Evolutionary conservation across 2,888 invertebrate genomes (phyloP).

Genomic region (Mythimna loreyi): DNA sequence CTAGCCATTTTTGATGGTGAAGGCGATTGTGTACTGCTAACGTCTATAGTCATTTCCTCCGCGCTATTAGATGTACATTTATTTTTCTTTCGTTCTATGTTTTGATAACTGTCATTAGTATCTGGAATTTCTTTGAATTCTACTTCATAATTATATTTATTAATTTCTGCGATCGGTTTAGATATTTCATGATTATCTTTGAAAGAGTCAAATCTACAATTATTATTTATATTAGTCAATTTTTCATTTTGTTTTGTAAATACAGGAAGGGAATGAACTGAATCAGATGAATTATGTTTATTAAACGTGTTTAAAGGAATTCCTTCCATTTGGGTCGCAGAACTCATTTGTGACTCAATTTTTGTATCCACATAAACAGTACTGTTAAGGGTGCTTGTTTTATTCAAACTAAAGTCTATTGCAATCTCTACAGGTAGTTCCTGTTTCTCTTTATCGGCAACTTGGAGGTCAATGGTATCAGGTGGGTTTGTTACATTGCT

Average conservation of each 20-base stretch:
- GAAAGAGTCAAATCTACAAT: conserved; percentile 5
- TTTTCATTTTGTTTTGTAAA: conserved; percentile 28
- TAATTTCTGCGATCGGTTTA: not conserved
- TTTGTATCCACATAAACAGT: conserved; percentile 40
- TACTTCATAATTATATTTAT: conserved; percentile 8
- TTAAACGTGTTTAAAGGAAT: conserved; percentile 20
- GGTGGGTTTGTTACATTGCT: conserved; percentile 28
- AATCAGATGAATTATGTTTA: conserved; percentile 30
- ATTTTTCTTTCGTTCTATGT: conserved; percentile 1
- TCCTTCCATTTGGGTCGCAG: conserved; percentile 8
- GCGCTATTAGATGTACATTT: conserved; percentile 6
- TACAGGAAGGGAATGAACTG: conserved; percentile 28
- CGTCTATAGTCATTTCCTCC: conserved; percentile 18
- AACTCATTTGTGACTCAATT: conserved; percentile 25
- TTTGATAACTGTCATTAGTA: conserved; percentile 17
- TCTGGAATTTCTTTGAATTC: conserved; percentile 3
- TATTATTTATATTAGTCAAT: conserved; percentile 8
- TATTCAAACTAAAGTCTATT: conserved; percentile 82
- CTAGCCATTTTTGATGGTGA: conserved; percentile 12
- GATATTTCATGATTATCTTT: conserved; percentile 9
- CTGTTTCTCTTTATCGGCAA: conserved; percentile 39
- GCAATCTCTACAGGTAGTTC: conserved; percentile 70
- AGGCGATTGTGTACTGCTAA: not conserved
- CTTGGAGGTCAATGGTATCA: conserved; percentile 30
- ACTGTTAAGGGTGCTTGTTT: conserved; percentile 54